Evolutionary conservation across 2,888 invertebrate genomes (phyloP).

Genomic region (Eupithecia dodoneata): DNA sequence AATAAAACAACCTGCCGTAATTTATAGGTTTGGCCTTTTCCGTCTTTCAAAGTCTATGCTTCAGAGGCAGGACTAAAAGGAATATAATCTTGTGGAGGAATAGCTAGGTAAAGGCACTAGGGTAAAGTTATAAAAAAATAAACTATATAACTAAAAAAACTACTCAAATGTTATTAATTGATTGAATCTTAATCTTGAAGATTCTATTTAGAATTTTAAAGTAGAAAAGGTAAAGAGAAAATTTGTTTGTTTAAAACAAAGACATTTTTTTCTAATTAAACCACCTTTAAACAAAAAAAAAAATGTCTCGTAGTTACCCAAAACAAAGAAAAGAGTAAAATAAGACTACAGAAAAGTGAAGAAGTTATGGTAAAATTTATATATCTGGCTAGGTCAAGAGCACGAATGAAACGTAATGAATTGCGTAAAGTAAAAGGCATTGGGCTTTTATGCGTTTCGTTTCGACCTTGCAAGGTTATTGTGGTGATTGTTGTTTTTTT

Average conservation of each 20-base stretch:
- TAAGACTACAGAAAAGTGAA: not conserved
- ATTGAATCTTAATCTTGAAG: not conserved
- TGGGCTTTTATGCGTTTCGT: slow-evolving; percentile 13
- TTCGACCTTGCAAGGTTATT: slow-evolving; percentile 21
- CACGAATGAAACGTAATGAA: not conserved
- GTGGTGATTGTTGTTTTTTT: not conserved
- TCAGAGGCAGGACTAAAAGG: not conserved
- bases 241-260: no score
- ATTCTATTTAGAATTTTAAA: not conserved
- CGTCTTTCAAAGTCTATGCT: not conserved
- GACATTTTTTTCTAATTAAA: no score
- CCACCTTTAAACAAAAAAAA: no score
- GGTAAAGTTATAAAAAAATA: not conserved
- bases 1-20: not conserved
- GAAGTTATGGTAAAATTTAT: slow-evolving; percentile 18
- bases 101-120: not conserved
- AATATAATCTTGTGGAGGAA: not conserved
- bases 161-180: no score
- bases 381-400: slow-evolving; percentile 29
- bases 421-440: slow-evolving; percentile 24
- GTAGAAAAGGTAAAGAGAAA: not conserved
- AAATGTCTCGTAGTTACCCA: not conserved
- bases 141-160: not conserved
- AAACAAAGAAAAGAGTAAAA: not conserved
- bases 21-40: not conserved